Evolutionary conservation across 2,113 vertebrate genomes (phyloP).

Genomic region (Mobula hypostoma): DNA sequence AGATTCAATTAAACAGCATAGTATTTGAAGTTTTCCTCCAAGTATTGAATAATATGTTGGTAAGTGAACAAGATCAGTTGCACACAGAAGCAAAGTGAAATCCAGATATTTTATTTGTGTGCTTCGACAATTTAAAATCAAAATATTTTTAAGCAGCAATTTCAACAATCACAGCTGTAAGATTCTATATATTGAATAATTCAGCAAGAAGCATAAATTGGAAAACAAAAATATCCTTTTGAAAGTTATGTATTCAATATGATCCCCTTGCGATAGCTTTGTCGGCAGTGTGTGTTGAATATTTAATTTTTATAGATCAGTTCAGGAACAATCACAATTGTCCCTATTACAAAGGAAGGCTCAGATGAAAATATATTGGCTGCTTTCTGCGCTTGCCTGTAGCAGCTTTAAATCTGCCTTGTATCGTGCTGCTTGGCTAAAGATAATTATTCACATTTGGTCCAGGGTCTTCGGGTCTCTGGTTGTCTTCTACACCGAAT

Average conservation of each 20-base stretch:
- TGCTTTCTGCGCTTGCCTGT: not conserved
- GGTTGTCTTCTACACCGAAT: not conserved
- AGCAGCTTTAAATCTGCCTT: not conserved
- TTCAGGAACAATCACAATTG: constrained; percentile 13
- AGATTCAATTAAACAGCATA: not conserved
- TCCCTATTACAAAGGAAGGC: not conserved
- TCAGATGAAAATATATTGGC: not conserved
- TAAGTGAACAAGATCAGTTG: not conserved
- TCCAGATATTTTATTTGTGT: not conserved
- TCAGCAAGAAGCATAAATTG: not conserved
- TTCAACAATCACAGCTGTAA: not conserved
- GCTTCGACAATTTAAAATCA: not conserved
- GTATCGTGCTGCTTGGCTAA: not conserved
- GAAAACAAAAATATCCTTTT: not conserved
- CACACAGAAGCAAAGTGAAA: not conserved
- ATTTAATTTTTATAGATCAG: constrained; percentile 26
- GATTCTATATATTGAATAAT: constrained; percentile 9
- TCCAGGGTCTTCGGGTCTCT: not conserved
- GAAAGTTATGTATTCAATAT: not conserved
- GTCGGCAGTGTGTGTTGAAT: constrained; percentile 8
- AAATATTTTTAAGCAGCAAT: not conserved
- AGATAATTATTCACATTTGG: constrained; percentile 2
- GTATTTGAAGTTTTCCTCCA: not conserved
- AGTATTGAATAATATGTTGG: not conserved
- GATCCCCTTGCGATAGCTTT: not conserved